phyloP scores from a whole-genome alignment of 2,797 vertebrate species.

The Parauchenoglanis punctatus region DNA sequence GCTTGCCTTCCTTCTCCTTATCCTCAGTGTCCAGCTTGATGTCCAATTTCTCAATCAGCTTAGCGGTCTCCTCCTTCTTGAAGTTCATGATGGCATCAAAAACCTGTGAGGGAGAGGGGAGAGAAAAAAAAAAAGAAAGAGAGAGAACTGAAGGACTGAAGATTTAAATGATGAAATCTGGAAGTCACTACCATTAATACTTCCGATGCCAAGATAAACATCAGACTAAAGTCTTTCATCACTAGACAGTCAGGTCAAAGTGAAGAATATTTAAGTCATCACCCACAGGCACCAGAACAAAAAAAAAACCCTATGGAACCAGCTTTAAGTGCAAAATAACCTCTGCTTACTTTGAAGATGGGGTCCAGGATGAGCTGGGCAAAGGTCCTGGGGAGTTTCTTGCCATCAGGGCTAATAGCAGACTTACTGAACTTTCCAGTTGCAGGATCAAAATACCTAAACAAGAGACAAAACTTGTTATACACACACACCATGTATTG shows the following conservation, averaged over 20 bases:
- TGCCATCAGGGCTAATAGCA: conserved; percentile 74
- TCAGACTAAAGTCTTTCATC: conserved; percentile 83
- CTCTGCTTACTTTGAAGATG: conserved; percentile 84
- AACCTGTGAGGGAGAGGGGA: conserved; percentile 76
- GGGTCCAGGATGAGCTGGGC: conserved; percentile 89
- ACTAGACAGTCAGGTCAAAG: conserved; percentile 94
- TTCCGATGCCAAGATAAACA: conserved; percentile 37
- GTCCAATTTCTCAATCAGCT: conserved; percentile 87
- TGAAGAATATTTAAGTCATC: conserved; percentile 94
- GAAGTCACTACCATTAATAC: background rate
- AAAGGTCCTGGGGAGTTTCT: conserved; percentile 85
- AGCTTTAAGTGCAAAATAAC: too few species aligned
- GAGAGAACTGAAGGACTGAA: background rate
- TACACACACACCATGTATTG: background rate
- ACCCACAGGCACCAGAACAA: conserved; percentile 54
- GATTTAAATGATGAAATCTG: background rate
- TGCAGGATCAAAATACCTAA: conserved; percentile 82
- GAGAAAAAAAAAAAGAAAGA: too few species aligned
- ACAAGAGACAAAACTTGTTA: background rate
- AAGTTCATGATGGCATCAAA: conserved; percentile 96
- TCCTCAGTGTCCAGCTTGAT: conserved; percentile 91
- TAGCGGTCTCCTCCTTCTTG: conserved; percentile 87
- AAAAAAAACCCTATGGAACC: background rate
- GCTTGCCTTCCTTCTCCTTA: conserved; percentile 93
- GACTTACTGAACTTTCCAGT: conserved; percentile 86